Percentiles rank a stretch among this genome's conserved stretches.
These are phyloP conservation scores for Eupristina koningsbergeri DNA, from an alignment of 1,140 invertebrate genomes.

Conservation along the genomic window DNA sequence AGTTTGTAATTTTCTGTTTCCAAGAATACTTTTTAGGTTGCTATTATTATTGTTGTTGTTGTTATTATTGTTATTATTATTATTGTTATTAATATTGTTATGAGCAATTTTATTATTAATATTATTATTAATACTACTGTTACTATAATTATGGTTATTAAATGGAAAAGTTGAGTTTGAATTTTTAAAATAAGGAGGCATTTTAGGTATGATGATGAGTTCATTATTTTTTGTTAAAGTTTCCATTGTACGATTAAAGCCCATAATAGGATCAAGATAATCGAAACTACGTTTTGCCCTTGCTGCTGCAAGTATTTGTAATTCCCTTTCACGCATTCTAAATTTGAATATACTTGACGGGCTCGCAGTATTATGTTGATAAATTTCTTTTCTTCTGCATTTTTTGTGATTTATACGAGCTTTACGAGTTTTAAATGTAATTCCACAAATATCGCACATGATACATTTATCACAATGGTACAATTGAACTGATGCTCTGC, in stretches of 20 bases:
- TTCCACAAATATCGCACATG: constrained; percentile 66
- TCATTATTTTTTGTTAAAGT: constrained; percentile 65
- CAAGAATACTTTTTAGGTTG: constrained; percentile 32
- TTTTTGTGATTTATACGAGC: constrained; percentile 63
- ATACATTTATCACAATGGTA: constrained; percentile 59
- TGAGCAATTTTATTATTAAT: neutral
- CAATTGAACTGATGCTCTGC: constrained; percentile 60
- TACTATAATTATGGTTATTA: neutral
- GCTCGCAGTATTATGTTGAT: constrained; percentile 63
- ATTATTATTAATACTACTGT: neutral
- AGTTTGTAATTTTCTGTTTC: constrained; percentile 9
- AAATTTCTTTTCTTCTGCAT: constrained; percentile 64
- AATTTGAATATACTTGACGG: constrained; percentile 61
- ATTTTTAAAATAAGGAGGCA: constrained; percentile 47
- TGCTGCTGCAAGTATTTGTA: constrained; percentile 62
- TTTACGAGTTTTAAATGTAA: constrained; percentile 59
- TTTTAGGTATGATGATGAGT: constrained; percentile 67
- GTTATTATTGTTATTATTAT: neutral
- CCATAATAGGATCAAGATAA: constrained; percentile 62
- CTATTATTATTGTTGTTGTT: neutral
- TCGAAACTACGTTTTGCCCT: constrained; percentile 60
- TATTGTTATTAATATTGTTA: neutral
- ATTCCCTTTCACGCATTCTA: constrained; percentile 66
- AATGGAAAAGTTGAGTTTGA: neutral
- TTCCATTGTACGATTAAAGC: constrained; percentile 61